Evolutionary conservation across 2,888 invertebrate genomes (phyloP).

Genomic region (Apamea anceps): DNA sequence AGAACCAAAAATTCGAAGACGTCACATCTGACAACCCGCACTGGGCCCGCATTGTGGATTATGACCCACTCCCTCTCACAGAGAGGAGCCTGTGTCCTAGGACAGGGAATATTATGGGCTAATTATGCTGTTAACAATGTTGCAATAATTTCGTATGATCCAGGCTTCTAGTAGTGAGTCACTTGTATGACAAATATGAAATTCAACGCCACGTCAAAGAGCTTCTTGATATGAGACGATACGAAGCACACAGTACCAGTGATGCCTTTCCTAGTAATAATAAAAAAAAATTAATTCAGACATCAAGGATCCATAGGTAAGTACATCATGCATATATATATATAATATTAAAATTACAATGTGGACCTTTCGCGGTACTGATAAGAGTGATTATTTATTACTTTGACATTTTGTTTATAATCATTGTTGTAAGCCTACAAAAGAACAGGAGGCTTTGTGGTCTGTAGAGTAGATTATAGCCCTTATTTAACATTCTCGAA

Average conservation of each 20-base stretch:
- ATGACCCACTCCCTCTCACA: too few species aligned
- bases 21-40: too few species aligned
- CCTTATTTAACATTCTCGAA: background rate
- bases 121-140: conserved; percentile 1
- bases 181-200: conserved; percentile 38
- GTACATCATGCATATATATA: too few species aligned
- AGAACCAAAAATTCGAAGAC: too few species aligned
- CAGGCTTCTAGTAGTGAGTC: conserved; percentile 15
- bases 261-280: conserved; percentile 33
- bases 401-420: background rate
- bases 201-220: conserved; percentile 15
- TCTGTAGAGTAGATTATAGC: background rate
- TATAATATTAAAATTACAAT: conserved; percentile 27
- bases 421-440: background rate
- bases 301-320: too few species aligned
- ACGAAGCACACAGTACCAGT: conserved; percentile 10
- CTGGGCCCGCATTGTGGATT: too few species aligned
- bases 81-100: too few species aligned
- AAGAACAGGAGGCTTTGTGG: background rate
- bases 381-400: conserved; percentile 3
- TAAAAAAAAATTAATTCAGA: background rate
- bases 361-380: conserved; percentile 37
- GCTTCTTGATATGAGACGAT: conserved; percentile 14
- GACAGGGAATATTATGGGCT: too few species aligned
- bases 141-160: conserved; percentile 14